Evolutionary conservation across 2,113 vertebrate genomes (phyloP).

Genomic region (Dipodomys spectabilis): DNA sequence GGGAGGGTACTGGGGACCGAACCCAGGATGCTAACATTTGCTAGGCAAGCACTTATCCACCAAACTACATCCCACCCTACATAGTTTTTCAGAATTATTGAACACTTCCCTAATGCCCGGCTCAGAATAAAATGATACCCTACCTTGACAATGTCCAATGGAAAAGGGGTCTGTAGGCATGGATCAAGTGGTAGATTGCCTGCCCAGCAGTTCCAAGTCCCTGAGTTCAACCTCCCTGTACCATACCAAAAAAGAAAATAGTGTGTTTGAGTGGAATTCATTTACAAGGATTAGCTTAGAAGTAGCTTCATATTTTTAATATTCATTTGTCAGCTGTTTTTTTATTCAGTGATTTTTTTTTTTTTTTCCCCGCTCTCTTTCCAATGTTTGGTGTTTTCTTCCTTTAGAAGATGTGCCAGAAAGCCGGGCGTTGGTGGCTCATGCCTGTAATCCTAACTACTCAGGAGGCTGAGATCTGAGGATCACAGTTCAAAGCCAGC

Average conservation of each 20-base stretch:
- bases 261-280: background rate
- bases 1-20: background rate
- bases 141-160: no score
- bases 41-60: background rate
- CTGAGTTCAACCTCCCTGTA: no score
- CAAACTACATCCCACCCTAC: background rate
- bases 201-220: no score
- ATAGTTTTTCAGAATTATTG: constrained; percentile 2
- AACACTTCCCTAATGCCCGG: background rate
- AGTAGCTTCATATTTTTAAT: constrained; percentile 24
- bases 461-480: no score
- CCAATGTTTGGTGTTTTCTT: background rate
- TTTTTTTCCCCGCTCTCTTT: background rate
- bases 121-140: no score
- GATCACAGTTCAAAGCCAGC: no score
- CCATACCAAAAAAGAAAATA: background rate
- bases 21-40: background rate
- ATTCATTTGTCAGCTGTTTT: constrained; percentile 24
- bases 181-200: no score
- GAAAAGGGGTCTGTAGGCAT: no score
- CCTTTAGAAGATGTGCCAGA: background rate
- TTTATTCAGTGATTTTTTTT: constrained; percentile 4
- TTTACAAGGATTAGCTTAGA: background rate
- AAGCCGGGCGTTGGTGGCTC: no score
- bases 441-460: no score